phyloP scores from a whole-genome alignment of 2,888 invertebrate genomes.

The Cryptocheilus praepositus region DNA sequence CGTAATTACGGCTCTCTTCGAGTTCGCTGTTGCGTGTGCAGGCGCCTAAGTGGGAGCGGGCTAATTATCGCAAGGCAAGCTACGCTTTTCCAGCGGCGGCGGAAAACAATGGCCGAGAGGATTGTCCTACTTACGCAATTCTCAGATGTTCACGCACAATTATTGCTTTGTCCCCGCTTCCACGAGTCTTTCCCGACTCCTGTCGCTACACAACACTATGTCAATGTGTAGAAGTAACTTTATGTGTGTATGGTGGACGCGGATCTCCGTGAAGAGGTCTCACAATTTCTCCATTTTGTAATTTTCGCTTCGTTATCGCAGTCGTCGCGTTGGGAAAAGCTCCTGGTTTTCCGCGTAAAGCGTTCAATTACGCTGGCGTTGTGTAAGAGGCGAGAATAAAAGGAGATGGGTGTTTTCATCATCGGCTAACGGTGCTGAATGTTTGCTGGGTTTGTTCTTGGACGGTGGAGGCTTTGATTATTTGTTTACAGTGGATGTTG shows the following conservation, averaged over 20 bases:
- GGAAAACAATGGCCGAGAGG: constrained; percentile 44
- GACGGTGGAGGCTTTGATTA: too few relatives aligned
- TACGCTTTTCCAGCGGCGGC: constrained; percentile 31
- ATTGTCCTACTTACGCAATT: constrained; percentile 52
- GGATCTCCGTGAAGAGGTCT: constrained; percentile 26
- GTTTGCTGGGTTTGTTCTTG: background rate
- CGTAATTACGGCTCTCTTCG: constrained; percentile 31
- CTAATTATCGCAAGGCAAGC: constrained; percentile 35
- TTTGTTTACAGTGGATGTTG: too few relatives aligned
- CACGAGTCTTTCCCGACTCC: constrained; percentile 12
- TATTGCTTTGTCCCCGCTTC: constrained; percentile 45
- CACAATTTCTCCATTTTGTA: constrained; percentile 54
- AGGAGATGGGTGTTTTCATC: background rate
- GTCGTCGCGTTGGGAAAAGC: constrained; percentile 15
- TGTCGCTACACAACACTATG: too few relatives aligned
- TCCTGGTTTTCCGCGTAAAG: constrained; percentile 15
- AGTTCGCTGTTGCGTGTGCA: too few relatives aligned
- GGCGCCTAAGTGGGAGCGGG: constrained; percentile 13
- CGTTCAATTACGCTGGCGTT: constrained; percentile 3
- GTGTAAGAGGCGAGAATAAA: background rate
- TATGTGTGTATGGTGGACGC: too few relatives aligned
- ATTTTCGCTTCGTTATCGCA: constrained; percentile 30
- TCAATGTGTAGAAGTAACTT: too few relatives aligned
- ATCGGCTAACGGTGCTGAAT: background rate
- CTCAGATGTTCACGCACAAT: constrained; percentile 46